Base-by-base conservation (phyloP, 2,113 vertebrate species). In the Barnardius zonarius region DNA sequence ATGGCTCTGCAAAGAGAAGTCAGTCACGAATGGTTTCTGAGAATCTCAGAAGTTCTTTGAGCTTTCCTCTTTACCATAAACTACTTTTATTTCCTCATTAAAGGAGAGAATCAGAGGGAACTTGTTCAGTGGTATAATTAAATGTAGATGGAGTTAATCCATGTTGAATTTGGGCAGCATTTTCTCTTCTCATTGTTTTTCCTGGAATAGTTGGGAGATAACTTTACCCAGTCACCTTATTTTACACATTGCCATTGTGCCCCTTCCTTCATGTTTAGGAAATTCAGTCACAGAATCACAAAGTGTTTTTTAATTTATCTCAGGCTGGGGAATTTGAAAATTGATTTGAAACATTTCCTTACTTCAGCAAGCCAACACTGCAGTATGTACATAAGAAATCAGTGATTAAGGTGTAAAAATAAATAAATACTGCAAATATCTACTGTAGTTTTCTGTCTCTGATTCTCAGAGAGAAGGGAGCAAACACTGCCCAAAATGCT, bases 31-130 rank as follows among this genome's bases (percentile, higher is more conserved):
- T n/a, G 9, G 11, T 66, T 91, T 78, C 59, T 66, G 35, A 41
- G 54, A 66, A 48, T 39, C 25, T 74, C 69, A 54, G 22, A 39
- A 48, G 7, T 57, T 61, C 37, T 75, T 88, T 83, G 43, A 83
- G 70, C 41, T 57, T 74, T 70, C 31, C 51, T 82, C 9, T 92
- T 78, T 43, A 68, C 12, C n/a, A 79, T 6, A n/a, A 59, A 9
- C 52, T 55, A 37, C 5, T 44, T 95, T 67, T 61, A 93, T 89
- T 92, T 93, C 57, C 15, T 84, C 35, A 57, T 72, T 81, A 92
- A 86, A 92, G 30, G 33, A 83, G 7, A 46, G 1, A 16, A 80
- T 86, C 72, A 94, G 59, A 88, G 14, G 24, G 27, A 93, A 74
- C 31, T 5, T 54, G 10, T 69, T 86, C 31, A 74, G 31, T 54